These are phyloP conservation scores for Plagodis pulveraria DNA, from an alignment of 2,888 invertebrate species.

Conservation along the genomic window DNA sequence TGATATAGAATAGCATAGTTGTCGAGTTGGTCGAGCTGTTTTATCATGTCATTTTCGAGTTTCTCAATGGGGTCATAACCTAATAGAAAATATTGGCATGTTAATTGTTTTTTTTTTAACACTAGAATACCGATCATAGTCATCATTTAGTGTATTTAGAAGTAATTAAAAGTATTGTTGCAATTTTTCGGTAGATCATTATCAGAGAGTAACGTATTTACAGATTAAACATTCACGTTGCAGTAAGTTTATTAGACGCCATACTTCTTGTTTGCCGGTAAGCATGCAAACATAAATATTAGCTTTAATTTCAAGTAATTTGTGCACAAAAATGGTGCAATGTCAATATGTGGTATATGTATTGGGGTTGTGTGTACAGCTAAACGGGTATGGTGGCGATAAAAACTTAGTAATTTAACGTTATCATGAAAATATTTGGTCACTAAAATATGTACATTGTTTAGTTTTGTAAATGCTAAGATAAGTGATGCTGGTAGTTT, in stretches of 20 bases:
- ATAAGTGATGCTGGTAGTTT: too few species aligned
- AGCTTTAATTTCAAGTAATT: slow-evolving; percentile 32
- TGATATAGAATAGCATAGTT: slow-evolving; percentile 48
- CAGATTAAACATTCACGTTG: slow-evolving; percentile 78
- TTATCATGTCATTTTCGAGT: slow-evolving; percentile 35
- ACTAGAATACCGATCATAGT: slow-evolving; percentile 3
- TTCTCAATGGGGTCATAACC: slow-evolving; percentile 57
- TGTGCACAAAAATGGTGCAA: slow-evolving; percentile 31
- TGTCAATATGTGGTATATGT: slow-evolving; percentile 3
- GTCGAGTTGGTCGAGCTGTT: slow-evolving; percentile 29
- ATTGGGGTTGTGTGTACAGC: slow-evolving; percentile 1
- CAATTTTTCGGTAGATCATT: slow-evolving; percentile 16
- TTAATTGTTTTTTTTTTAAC: slow-evolving; percentile 16
- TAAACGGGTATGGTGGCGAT: slow-evolving; percentile 3
- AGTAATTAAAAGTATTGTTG: not conserved
- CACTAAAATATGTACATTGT: slow-evolving; percentile 3
- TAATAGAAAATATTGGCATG: slow-evolving; percentile 42
- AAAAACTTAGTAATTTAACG: not conserved
- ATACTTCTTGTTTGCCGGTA: slow-evolving; percentile 73
- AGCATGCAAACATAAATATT: slow-evolving; percentile 59
- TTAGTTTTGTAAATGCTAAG: not conserved
- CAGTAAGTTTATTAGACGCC: slow-evolving; percentile 74
- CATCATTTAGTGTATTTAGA: slow-evolving; percentile 14
- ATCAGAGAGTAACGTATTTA: slow-evolving; percentile 50
- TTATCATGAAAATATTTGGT: not conserved